Evolutionary conservation across 2,888 invertebrate genomes (phyloP), one percentile per base, ranked within the genome.

Genomic region (Anaspis maculata): DNA sequence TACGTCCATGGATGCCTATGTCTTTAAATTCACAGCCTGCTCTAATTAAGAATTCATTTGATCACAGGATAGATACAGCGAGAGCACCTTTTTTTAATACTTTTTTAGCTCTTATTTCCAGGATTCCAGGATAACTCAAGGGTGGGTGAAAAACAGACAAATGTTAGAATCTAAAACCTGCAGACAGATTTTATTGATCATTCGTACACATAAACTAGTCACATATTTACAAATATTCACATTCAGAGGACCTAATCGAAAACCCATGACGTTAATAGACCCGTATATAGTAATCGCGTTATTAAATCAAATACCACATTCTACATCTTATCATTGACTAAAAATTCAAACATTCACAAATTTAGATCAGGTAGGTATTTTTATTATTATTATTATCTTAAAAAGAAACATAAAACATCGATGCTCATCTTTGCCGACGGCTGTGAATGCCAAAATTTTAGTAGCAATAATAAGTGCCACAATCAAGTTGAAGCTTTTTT

Each of bases 191-290:
- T 62, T 61, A 62, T 62, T 55, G 48, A 58, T 61, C 59, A 60
- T 62, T 59, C 61, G 52, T 62, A 64, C 62, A 64, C 62, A 64
- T 60, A 58, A 55, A 56, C 62, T 62, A 61, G 57, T 62, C 58
- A 60, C 57, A 61, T 61, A 63, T 64, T 63, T 64, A 63, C 64
- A 64, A 58, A 57, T 64, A 62, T 64, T 61, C 63, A 63, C 64
- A 64, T 63, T 62, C 52, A 64, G 59, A 61, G 57, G 57, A 57
- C 52, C 58, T 60, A 59, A 56, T 56, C 50, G 46, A 52, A 55
- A 57, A 56, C 52, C 57, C 57, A 59, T 53, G 59, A 61, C 54
- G 47, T 55, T 38, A 39, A 56, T 49, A 61, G 61, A 62, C 61
- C 61, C 62, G 62, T 62, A 62, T 60, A 59, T 48, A 47, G 54